phyloP scores from a whole-genome alignment of 2,113 vertebrate species.

The Platichthys stellatus region DNA sequence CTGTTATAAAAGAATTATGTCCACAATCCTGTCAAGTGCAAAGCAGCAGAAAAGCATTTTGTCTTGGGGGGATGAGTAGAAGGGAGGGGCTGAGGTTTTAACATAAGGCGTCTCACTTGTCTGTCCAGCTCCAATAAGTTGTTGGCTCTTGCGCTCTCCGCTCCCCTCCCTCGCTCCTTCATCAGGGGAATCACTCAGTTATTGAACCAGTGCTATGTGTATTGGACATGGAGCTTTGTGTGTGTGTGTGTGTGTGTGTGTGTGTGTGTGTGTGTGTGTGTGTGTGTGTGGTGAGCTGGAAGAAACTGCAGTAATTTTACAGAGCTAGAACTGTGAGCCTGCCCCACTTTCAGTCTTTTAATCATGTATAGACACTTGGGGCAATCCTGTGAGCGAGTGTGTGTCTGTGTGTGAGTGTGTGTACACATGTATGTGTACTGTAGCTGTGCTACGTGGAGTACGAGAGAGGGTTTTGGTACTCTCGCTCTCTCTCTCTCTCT shows the following conservation, averaged over 20 bases:
- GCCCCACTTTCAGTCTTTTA: slow-evolving; percentile 78
- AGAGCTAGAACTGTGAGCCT: slow-evolving; percentile 64
- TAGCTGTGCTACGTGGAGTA: slow-evolving; percentile 44
- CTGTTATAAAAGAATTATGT: slow-evolving; percentile 21
- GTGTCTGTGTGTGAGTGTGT: not conserved
- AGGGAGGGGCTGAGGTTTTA: slow-evolving; percentile 11
- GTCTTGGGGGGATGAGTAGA: not conserved
- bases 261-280: slow-evolving; percentile 6
- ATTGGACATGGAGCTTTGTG: slow-evolving; percentile 3
- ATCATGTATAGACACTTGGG: slow-evolving; percentile 76
- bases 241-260: slow-evolving; percentile 3
- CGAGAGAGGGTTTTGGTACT: slow-evolving; percentile 47
- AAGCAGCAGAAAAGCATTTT: slow-evolving; percentile 19
- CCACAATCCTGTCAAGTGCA: slow-evolving; percentile 18
- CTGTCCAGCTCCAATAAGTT: slow-evolving; percentile 31
- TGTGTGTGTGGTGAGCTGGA: slow-evolving; percentile 33
- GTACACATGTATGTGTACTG: slow-evolving; percentile 14
- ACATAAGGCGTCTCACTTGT: slow-evolving; percentile 12
- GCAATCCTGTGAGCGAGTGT: slow-evolving; percentile 36
- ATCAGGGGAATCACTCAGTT: slow-evolving; percentile 45
- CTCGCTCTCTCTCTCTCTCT: slow-evolving; percentile 7
- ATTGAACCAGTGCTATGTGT: slow-evolving; percentile 46
- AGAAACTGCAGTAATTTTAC: slow-evolving; percentile 58
- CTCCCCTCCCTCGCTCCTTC: slow-evolving; percentile 30
- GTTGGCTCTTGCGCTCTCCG: slow-evolving; percentile 12